Conservation (phyloP, 2,113 vertebrate genomes). For the Pedionomus torquatus region DNA sequence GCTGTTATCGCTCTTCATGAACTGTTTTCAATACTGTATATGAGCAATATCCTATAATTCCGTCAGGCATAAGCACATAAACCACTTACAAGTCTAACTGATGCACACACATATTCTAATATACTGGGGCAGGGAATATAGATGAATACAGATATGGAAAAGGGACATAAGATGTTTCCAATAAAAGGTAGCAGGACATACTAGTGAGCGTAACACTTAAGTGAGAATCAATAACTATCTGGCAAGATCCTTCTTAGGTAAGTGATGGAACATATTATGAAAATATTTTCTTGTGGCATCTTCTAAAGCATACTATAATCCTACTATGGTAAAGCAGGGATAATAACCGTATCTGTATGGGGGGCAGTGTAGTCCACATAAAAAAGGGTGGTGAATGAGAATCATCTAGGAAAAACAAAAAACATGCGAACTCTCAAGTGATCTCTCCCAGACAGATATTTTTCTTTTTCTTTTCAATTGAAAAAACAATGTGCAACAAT, state of each 20-base stretch:
- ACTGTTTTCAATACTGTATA: background rate
- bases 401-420: background rate
- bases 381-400: background rate
- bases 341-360: background rate
- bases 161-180: background rate
- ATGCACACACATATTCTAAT: background rate
- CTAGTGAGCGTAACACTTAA: background rate
- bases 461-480: slow-evolving; percentile 12
- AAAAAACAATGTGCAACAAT: background rate
- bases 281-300: background rate
- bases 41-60: background rate
- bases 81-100: background rate
- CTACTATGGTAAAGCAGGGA: background rate
- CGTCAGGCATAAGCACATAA: background rate
- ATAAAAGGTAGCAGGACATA: background rate
- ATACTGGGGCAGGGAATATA: background rate
- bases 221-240: background rate
- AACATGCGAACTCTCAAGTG: background rate
- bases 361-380: background rate
- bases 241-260: background rate
- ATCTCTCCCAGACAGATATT: background rate
- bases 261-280: background rate
- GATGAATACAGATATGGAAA: background rate
- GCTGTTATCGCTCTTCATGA: background rate
- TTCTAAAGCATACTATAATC: background rate